Percentiles rank a stretch among this genome's conserved stretches.
Conservation (phyloP, 2,113 vertebrate species). For the Aspiorhynchus laticeps region DNA sequence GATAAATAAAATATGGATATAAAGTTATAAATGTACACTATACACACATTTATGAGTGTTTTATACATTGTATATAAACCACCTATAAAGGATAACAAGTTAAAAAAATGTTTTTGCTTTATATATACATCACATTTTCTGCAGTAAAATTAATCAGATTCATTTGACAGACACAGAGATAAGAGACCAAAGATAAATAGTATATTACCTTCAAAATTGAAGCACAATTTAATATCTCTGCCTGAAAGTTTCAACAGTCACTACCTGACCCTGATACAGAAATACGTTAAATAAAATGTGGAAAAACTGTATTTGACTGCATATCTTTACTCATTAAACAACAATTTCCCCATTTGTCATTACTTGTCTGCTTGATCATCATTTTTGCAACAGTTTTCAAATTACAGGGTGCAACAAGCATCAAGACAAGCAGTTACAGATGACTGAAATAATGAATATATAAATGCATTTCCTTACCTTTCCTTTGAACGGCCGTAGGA, state of each 20-base stretch:
- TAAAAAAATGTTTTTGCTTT: background rate
- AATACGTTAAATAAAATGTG: background rate
- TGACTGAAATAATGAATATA: background rate
- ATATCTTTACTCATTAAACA: background rate
- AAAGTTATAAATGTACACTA: background rate
- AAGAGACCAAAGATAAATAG: background rate
- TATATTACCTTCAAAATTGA: background rate
- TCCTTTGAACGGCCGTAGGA: constrained; percentile 7
- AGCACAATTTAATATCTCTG: background rate
- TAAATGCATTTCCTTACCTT: constrained; percentile 4
- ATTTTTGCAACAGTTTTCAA: background rate
- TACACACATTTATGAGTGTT: background rate
- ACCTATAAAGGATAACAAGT: background rate
- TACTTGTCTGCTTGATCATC: background rate
- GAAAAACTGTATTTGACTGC: background rate
- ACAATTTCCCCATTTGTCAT: background rate
- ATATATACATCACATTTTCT: background rate
- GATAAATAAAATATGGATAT: background rate
- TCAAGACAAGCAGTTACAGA: background rate
- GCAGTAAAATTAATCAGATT: background rate
- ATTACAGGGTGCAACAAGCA: background rate
- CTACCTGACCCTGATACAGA: background rate
- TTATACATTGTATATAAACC: background rate
- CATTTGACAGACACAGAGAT: background rate
- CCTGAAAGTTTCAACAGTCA: background rate